A percentile compares a stretch with the other conserved stretches of the same genome.
phyloP scores from a whole-genome alignment of 2,113 vertebrate genomes.

The Salvator merianae region DNA sequence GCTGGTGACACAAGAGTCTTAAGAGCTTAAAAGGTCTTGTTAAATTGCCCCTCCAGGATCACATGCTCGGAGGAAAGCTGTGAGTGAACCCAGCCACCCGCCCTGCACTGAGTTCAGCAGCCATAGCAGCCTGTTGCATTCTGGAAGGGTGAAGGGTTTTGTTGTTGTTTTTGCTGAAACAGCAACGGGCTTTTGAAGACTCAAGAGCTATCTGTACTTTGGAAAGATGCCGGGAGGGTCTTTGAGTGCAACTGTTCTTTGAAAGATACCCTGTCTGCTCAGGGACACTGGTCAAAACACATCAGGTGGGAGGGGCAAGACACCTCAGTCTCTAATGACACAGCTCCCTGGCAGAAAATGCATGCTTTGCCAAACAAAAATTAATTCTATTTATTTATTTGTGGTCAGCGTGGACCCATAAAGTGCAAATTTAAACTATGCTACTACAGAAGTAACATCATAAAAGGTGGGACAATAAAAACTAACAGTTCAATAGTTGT shows the following conservation, averaged over 20 bases:
- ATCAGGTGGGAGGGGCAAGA: not conserved
- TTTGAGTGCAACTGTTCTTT: not conserved
- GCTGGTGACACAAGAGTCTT: not conserved
- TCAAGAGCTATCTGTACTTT: not conserved
- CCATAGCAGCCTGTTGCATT: not conserved
- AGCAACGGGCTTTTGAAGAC: not conserved
- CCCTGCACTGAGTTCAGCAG: not conserved
- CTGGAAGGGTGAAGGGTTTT: not conserved
- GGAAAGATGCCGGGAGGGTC: not conserved
- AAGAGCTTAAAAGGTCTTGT: not conserved
- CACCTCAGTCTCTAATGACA: not conserved
- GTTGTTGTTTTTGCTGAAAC: not conserved
- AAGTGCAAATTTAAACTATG: no score
- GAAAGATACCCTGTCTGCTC: not conserved
- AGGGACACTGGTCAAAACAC: no score
- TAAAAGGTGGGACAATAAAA: no score
- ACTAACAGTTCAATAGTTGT: no score
- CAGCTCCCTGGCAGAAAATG: not conserved
- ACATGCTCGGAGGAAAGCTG: not conserved
- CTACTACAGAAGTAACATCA: no score
- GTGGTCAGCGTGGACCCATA: not conserved
- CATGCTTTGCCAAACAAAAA: not conserved
- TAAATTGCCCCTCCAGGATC: rapidly evolving
- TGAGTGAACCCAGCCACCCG: not conserved
- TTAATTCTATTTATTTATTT: no score